Base-by-base conservation (phyloP, 2,888 invertebrate species). In the Volucella zonaria region DNA sequence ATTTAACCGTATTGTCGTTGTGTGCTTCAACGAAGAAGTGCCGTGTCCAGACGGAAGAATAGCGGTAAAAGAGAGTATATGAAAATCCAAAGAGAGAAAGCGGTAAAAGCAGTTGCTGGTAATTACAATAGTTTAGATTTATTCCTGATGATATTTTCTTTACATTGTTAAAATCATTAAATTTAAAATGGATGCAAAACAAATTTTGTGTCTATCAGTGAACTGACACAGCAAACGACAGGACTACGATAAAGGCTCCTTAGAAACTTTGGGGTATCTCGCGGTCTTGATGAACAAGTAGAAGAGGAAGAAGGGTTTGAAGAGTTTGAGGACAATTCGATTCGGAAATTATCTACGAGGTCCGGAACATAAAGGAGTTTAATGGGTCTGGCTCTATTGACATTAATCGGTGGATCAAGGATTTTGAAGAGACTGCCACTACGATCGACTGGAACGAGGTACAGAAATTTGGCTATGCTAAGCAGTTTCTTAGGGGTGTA, bases 371-470 rank as follows among this genome's bases (percentile, higher is more conserved):
- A n/a, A n/a, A n/a, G n/a, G n/a, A 68, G n/a, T 87, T 81, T 66
- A 58, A 59, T 12, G 82, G 82, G 12, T 47, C 52, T 1, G 83
- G 54, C 2, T 43, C 59, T 10, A 68, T 61, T 1, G 54, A 81
- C 42, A 58, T 80, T 23, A 47, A 64, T 8, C 71, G 18, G 23
- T 83, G 82, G 86, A 23, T 82, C 10, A 8, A 68, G 40, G 67
- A 52, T 2, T 67, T 67, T 51, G 52, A 67, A 9, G 40, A 67
- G 14, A 4, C 14, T 31, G 52, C 52, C 1, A 3, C 49, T 31
- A 49, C 49, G 1, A n/a, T 49, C 8, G 14, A 11, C 49, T 49
- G 49, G 49, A 14, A 49, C 49, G 49, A 49, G 10, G 14, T 1
- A 10, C 49, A 49, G 11, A 49, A 49, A 11, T 49, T 14, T 15